Conservation (phyloP, 2,113 vertebrate species). For the Brienomyrus longianalis region DNA sequence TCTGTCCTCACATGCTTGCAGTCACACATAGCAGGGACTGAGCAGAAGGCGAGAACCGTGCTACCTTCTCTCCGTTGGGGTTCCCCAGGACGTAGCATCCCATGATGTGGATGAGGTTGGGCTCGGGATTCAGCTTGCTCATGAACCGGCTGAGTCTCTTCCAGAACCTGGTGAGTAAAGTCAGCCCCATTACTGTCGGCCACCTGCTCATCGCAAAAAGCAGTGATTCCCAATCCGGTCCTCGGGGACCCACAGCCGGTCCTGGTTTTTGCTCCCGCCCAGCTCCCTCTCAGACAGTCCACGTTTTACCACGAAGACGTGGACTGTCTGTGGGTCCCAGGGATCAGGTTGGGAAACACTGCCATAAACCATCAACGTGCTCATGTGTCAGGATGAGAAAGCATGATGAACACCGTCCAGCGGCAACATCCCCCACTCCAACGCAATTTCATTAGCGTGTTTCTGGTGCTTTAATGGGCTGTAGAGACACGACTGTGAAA, state of each 20-base stretch:
- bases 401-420: neutral
- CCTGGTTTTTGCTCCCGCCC: neutral
- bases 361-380: neutral
- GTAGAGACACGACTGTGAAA: neutral
- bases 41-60: constrained; percentile 35
- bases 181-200: neutral
- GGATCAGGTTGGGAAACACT: neutral
- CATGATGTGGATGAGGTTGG: constrained; percentile 93
- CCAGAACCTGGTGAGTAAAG: constrained; percentile 75
- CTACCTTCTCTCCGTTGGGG: constrained; percentile 98
- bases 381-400: neutral
- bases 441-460: neutral
- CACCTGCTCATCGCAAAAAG: neutral
- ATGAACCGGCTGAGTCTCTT: constrained; percentile 86
- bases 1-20: neutral
- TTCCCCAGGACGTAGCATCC: constrained; percentile 96
- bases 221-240: neutral
- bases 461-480: neutral
- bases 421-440: neutral
- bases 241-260: neutral
- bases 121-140: constrained; percentile 96
- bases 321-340: neutral
- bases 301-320: neutral
- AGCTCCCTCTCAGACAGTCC: neutral
- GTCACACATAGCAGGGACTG: neutral